Conservation (phyloP, 2,797 vertebrate genomes). For the Pterois miles region DNA sequence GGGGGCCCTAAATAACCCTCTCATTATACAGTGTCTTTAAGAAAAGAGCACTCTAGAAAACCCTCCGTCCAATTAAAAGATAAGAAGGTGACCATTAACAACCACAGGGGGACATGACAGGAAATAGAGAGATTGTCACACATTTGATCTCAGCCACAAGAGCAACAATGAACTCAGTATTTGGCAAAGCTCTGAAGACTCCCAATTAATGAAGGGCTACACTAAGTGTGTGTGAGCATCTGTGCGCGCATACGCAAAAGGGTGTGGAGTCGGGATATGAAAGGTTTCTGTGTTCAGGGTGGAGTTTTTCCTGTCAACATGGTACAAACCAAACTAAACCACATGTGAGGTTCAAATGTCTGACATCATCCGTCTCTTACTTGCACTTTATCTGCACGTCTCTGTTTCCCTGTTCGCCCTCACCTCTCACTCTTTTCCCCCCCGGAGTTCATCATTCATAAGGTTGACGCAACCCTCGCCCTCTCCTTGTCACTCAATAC, state of each 20-base stretch:
- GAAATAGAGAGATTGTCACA: slow-evolving; percentile 53
- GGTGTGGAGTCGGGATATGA: background rate
- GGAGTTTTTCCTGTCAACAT: slow-evolving; percentile 6
- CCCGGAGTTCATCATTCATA: slow-evolving; percentile 13
- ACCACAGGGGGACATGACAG: slow-evolving; percentile 55
- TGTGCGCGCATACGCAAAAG: background rate
- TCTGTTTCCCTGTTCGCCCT: background rate
- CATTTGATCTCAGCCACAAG: slow-evolving; percentile 56
- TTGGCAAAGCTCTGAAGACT: background rate
- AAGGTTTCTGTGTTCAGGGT: background rate
- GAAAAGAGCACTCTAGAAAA: slow-evolving; percentile 68
- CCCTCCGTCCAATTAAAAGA: slow-evolving; percentile 77
- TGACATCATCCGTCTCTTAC: slow-evolving; percentile 6
- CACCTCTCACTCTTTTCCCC: background rate
- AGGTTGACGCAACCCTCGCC: slow-evolving; percentile 45
- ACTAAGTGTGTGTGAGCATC: slow-evolving; percentile 7
- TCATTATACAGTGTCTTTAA: slow-evolving; percentile 70
- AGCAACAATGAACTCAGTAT: slow-evolving; percentile 22
- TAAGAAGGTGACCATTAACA: slow-evolving; percentile 75
- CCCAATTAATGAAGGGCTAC: slow-evolving; percentile 32
- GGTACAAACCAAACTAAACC: slow-evolving; percentile 9
- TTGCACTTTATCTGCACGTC: background rate
- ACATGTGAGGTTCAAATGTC: background rate
- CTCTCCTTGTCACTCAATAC: slow-evolving; percentile 39
- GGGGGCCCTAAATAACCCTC: slow-evolving; percentile 59